Evolutionary conservation across 2,888 invertebrate species (phyloP).

Genomic region (Sinhomidia bicolor): DNA sequence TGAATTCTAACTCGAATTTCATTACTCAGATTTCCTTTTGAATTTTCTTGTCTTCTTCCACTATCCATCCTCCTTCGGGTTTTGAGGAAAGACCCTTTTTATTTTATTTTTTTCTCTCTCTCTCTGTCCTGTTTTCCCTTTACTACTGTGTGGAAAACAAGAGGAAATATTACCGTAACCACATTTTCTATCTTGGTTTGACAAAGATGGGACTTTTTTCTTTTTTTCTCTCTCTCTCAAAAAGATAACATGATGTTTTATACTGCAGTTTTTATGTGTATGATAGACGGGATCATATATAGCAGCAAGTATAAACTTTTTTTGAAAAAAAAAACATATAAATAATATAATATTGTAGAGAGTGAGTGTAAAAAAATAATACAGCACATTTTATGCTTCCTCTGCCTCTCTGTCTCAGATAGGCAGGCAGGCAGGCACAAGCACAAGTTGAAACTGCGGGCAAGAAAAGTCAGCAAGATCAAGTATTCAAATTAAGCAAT

Average conservation of each 20-base stretch:
- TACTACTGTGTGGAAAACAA: slow-evolving; percentile 30
- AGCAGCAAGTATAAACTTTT: too few species aligned
- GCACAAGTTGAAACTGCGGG: slow-evolving; percentile 19
- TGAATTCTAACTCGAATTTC: slow-evolving; percentile 71
- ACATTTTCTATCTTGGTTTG: slow-evolving; percentile 45
- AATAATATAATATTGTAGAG: too few species aligned
- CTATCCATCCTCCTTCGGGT: slow-evolving; percentile 41
- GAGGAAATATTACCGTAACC: slow-evolving; percentile 50
- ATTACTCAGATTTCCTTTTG: slow-evolving; percentile 67
- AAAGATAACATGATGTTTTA: background rate
- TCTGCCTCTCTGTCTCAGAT: too few species aligned
- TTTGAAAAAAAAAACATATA: background rate
- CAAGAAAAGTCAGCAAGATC: slow-evolving; percentile 59
- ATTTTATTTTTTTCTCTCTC: too few species aligned
- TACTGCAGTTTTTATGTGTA: background rate
- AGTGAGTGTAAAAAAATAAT: background rate
- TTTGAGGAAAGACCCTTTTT: slow-evolving; percentile 25
- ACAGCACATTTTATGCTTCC: slow-evolving; percentile 23
- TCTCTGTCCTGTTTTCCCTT: background rate
- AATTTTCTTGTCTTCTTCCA: slow-evolving; percentile 55
- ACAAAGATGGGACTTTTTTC: slow-evolving; percentile 44
- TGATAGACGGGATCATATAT: background rate
- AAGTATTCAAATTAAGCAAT: slow-evolving; percentile 68
- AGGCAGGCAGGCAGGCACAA: too few species aligned
- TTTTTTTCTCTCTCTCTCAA: too few species aligned